Evolutionary conservation across 2,113 vertebrate species (phyloP).

Genomic region (Actenoides lindsayi): DNA sequence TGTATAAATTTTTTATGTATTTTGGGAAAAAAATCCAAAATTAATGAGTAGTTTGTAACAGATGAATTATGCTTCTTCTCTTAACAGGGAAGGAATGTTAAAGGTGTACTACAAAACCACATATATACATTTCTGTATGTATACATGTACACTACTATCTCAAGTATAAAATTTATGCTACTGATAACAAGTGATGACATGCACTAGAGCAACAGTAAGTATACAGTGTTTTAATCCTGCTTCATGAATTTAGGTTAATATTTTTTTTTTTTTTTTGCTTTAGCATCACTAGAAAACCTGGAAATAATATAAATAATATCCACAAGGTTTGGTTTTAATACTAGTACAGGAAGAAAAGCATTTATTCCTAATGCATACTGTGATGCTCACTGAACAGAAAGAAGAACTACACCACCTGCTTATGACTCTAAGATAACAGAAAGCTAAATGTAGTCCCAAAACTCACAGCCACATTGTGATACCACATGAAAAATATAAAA

Average conservation of each 20-base stretch:
- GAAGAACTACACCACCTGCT: background rate
- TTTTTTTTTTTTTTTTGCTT: background rate
- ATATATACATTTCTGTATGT: background rate
- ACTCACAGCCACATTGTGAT: background rate
- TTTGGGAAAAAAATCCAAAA: background rate
- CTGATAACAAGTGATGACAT: background rate
- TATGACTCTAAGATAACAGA: background rate
- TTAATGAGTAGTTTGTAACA: background rate
- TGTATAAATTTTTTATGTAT: background rate
- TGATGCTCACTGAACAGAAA: background rate
- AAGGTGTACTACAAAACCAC: background rate
- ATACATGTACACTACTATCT: too few relatives aligned
- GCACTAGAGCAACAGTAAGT: background rate
- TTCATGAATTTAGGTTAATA: background rate
- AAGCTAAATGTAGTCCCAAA: slow-evolving; percentile 37
- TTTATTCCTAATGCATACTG: slow-evolving; percentile 7
- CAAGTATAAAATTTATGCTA: background rate
- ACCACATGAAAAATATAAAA: background rate
- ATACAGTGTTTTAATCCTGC: background rate
- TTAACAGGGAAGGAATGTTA: background rate
- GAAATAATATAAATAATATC: background rate
- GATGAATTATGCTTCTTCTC: background rate
- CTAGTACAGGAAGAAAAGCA: background rate
- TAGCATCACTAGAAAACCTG: background rate
- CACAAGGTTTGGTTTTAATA: background rate